phyloP scores from a whole-genome alignment of 2,797 vertebrate genomes.

The Cryptoprocta ferox region DNA sequence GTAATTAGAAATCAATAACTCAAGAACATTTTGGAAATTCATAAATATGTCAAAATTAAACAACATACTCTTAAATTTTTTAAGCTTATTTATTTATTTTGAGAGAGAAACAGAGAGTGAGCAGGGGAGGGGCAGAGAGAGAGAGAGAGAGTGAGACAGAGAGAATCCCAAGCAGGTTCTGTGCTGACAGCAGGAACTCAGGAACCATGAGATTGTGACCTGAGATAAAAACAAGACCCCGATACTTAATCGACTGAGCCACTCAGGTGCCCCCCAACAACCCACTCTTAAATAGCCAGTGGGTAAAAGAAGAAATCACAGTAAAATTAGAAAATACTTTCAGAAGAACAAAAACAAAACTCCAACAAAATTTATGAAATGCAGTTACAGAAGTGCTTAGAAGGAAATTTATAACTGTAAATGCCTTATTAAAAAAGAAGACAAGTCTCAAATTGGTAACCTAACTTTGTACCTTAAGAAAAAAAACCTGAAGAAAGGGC shows the following conservation, averaged over 20 bases:
- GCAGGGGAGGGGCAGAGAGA: no score
- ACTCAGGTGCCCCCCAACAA: not conserved
- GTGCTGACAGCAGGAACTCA: no score
- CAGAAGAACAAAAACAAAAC: not conserved
- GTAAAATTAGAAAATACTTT: not conserved
- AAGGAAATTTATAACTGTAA: not conserved
- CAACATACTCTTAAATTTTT: not conserved
- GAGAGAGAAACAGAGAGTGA: no score
- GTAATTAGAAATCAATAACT: not conserved
- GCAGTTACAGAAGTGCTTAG: not conserved
- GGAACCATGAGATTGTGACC: no score
- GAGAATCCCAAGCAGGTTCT: no score
- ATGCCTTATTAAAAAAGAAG: not conserved
- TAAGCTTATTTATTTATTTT: no score
- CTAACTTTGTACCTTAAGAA: not conserved
- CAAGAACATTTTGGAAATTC: not conserved
- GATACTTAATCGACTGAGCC: no score
- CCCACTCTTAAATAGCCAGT: not conserved
- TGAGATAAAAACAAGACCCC: no score
- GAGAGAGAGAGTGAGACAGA: no score
- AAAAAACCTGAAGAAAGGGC: not conserved
- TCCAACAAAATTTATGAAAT: not conserved
- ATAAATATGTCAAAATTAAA: not conserved
- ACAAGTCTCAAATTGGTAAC: not conserved
- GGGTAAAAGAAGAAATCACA: not conserved